phyloP scores from a whole-genome alignment of 2,797 vertebrate species.

The Myotis findleyi region DNA sequence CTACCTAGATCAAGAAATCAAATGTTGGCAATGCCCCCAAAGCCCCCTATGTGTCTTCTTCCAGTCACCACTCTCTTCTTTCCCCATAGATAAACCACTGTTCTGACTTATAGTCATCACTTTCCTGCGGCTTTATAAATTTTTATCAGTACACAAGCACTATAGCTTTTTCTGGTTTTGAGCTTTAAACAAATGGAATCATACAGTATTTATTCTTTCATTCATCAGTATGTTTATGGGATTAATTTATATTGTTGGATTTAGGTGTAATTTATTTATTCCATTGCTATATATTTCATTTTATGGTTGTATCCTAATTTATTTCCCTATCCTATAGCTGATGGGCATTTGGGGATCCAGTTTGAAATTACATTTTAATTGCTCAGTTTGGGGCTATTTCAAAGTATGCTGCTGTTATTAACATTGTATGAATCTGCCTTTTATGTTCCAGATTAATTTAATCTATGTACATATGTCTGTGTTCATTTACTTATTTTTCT shows the following conservation, averaged over 20 bases:
- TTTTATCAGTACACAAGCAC: not conserved
- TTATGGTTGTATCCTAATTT: not conserved
- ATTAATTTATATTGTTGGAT: not conserved
- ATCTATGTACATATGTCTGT: not conserved
- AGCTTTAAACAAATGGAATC: conserved; percentile 25
- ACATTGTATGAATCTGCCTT: conserved; percentile 26
- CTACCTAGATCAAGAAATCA: not conserved
- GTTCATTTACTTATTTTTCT: not conserved
- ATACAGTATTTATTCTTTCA: conserved; percentile 2
- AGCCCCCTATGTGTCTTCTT: not conserved
- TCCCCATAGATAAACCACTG: not conserved
- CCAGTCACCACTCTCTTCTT: not conserved
- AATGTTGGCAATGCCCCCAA: not conserved
- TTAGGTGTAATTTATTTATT: conserved; percentile 22
- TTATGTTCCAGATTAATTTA: conserved; percentile 3
- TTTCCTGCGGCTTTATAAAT: not conserved
- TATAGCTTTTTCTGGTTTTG: not conserved
- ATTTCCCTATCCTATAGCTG: not conserved
- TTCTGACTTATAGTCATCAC: not conserved
- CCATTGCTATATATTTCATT: not conserved
- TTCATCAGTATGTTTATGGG: not conserved
- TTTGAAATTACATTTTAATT: conserved; percentile 53
- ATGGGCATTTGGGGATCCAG: not conserved
- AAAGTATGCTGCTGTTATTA: not conserved
- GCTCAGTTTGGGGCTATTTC: not conserved